Base-by-base conservation (phyloP, 2,113 vertebrate genomes). In the Bambusicola thoracicus region DNA sequence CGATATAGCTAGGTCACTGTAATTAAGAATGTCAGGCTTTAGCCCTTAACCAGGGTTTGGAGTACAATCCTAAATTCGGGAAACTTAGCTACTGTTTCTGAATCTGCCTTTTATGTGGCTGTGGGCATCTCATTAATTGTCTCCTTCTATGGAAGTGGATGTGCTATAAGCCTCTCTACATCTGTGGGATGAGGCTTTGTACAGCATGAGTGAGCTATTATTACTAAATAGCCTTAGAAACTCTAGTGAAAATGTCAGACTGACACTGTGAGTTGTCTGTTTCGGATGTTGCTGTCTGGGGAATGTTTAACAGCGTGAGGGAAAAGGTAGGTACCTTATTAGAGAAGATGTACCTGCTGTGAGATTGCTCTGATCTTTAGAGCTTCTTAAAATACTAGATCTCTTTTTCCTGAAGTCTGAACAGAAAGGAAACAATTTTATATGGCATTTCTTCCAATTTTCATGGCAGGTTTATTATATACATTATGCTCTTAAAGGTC, bases 241-340 rank as follows among this genome's bases (percentile, higher is more conserved):
- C 16, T n/a, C 59, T 18, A 46, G 41, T 77, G 82, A 83, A 85
- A 88, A 95, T 85, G 49, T 44, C 68, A 83, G 72, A 66, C 8
- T 21, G 84, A 85, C 49, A 85, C 68, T n/a, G 72, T 55, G 73
- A 87, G 65, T 82, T 34, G 82, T 83, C 34, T 40, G 32, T 65
- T 91, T 83, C 69, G 46, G 56, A 75, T 69, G 65, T 74, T 90
- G 76, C 80, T 36, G 66, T 75, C 69, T 88, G 69, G 76, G 92
- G 90, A 88, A 27, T 43, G 72, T 78, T 93, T 86, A 87, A 78
- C 76, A 90, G 48, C 0, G 1, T 78, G 86, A 92, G 44, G 29
- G 80, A 87, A 69, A 90, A 70, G 72, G 49, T 85, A 85, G 9
- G 29, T 63, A 41, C n/a, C 44, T 69, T 89, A 74, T 94, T 94